Conservation (phyloP, 2,797 vertebrate genomes). For the Sebastes baramenuke region DNA sequence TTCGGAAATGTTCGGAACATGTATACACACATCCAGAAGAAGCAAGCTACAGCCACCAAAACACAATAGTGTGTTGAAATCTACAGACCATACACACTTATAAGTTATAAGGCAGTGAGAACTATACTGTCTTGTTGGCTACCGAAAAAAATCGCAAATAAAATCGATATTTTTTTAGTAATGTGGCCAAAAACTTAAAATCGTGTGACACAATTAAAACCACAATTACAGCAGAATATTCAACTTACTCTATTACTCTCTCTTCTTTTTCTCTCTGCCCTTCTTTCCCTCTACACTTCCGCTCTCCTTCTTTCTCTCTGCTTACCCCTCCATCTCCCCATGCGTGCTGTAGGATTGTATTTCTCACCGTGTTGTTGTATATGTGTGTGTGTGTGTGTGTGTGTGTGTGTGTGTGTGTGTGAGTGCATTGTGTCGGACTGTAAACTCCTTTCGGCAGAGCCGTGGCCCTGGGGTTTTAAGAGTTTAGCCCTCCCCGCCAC, state of each 20-base stretch:
- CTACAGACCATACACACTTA: slow-evolving; percentile 84
- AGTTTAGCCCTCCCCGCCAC: slow-evolving; percentile 84
- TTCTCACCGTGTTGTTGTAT: slow-evolving; percentile 76
- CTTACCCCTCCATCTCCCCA: slow-evolving; percentile 48
- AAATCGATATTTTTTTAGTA: slow-evolving; percentile 27
- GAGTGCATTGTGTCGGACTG: slow-evolving; percentile 52
- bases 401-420: slow-evolving; percentile 75
- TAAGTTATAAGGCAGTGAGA: slow-evolving; percentile 88
- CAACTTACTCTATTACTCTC: slow-evolving; percentile 17
- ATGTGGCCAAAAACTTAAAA: slow-evolving; percentile 76
- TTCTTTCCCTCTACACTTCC: slow-evolving; percentile 43
- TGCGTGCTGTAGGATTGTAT: slow-evolving; percentile 79
- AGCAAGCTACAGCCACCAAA: slow-evolving; percentile 86
- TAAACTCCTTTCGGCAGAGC: slow-evolving; percentile 89
- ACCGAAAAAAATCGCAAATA: slow-evolving; percentile 31
- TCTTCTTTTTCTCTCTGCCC: neutral
- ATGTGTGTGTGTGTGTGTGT: slow-evolving; percentile 69
- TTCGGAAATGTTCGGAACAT: slow-evolving; percentile 75
- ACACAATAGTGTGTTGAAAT: slow-evolving; percentile 87
- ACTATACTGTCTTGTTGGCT: slow-evolving; percentile 66
- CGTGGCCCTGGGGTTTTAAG: slow-evolving; percentile 86
- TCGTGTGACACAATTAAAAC: slow-evolving; percentile 78
- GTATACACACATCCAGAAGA: slow-evolving; percentile 50
- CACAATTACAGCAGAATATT: slow-evolving; percentile 21
- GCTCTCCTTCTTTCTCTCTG: slow-evolving; percentile 45